These are phyloP conservation scores for Phaonia tiefii DNA, from an alignment of 2,888 invertebrate genomes.

Conservation along the genomic window DNA sequence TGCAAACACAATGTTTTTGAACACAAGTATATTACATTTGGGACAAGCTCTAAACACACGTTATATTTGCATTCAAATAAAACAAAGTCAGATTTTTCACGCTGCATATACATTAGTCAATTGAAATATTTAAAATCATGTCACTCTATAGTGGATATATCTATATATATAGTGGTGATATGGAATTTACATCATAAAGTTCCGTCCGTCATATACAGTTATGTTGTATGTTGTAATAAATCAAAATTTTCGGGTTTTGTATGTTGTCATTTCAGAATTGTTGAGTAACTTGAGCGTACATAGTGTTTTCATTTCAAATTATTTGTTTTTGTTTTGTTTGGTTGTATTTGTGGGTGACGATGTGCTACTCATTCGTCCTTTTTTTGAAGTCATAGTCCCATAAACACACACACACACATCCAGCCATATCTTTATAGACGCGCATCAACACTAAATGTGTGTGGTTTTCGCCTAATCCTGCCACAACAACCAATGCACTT, in stretches of 20 bases:
- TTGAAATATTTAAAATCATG: too few relatives aligned
- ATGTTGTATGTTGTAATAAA: slow-evolving; percentile 71
- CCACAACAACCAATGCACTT: neutral
- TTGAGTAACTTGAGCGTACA: slow-evolving; percentile 67
- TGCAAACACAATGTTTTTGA: too few relatives aligned
- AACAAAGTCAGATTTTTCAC: too few relatives aligned
- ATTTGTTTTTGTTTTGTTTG: slow-evolving; percentile 64
- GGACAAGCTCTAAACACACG: too few relatives aligned
- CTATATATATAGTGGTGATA: neutral
- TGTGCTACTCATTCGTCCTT: neutral
- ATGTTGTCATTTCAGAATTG: slow-evolving; percentile 75
- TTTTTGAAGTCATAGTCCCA: too few relatives aligned
- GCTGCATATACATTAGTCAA: too few relatives aligned
- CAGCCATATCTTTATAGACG: too few relatives aligned
- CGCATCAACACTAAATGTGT: neutral
- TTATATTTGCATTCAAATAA: too few relatives aligned
- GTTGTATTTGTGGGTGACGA: slow-evolving; percentile 71
- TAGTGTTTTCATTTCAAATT: slow-evolving; percentile 45
- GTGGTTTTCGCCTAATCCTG: too few relatives aligned
- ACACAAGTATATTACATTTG: too few relatives aligned
- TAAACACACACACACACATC: too few relatives aligned
- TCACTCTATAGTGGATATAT: too few relatives aligned
- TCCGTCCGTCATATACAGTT: slow-evolving; percentile 74
- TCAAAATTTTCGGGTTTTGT: slow-evolving; percentile 76
- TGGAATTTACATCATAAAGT: slow-evolving; percentile 31